A percentile compares a stretch with the other conserved stretches of the same genome.
These are phyloP conservation scores for Amphimedon queenslandica DNA, from an alignment of 37 sponge, comb jelly and placozoan species.

Conservation along the genomic window DNA sequence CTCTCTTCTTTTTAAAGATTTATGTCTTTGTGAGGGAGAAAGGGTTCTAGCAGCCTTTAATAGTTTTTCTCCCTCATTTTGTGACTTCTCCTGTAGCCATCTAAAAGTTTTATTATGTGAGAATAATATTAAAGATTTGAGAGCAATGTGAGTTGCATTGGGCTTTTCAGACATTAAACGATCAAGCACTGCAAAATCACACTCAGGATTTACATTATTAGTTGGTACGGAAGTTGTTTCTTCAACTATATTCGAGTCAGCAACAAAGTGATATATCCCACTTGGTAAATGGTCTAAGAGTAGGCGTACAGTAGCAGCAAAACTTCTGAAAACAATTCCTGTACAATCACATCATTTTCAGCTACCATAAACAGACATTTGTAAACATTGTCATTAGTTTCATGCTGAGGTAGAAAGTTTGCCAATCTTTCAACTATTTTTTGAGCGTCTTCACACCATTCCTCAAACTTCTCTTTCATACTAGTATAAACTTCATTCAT, in stretches of 20 bases:
- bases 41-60: slow-evolving; percentile 20
- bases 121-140: slow-evolving; percentile 28
- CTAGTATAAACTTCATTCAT: slow-evolving; percentile 10
- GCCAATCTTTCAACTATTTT: not conserved
- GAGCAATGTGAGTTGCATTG: slow-evolving; percentile 46
- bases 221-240: slow-evolving; percentile 22
- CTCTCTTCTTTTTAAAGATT: slow-evolving; percentile 5
- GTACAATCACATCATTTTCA: slow-evolving; percentile 7
- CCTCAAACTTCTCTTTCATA: slow-evolving; percentile 15
- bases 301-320: slow-evolving; percentile 19
- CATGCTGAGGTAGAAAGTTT: not conserved
- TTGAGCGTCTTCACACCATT: slow-evolving; percentile 18
- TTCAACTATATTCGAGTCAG: slow-evolving; percentile 2
- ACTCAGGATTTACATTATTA: slow-evolving; percentile 36
- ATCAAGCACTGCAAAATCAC: slow-evolving; percentile 36
- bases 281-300: slow-evolving; percentile 42
- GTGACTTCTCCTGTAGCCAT: slow-evolving; percentile 18
- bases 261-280: slow-evolving; percentile 24
- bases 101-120: slow-evolving; percentile 35
- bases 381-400: slow-evolving; percentile 1
- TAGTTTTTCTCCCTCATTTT: slow-evolving; percentile 6
- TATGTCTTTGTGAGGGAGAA: not conserved
- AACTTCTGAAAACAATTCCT: slow-evolving; percentile 25
- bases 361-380: not conserved
- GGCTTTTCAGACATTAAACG: slow-evolving; percentile 29